Evolutionary conservation across 2,797 vertebrate genomes (phyloP).

Genomic region (Cossypha dichroa): DNA sequence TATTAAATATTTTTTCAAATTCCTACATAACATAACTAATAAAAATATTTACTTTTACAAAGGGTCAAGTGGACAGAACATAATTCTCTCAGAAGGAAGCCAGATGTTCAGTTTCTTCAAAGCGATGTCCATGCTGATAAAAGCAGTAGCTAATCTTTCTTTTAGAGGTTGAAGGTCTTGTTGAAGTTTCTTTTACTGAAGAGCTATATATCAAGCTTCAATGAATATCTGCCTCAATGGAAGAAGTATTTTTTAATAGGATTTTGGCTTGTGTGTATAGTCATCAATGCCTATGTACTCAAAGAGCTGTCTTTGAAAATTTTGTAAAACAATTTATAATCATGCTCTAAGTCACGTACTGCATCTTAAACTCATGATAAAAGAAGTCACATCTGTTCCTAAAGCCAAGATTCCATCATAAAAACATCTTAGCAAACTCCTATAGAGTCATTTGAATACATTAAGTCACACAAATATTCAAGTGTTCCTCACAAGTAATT

Average conservation of each 20-base stretch:
- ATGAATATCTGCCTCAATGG: background rate
- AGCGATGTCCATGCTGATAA: constrained; percentile 10
- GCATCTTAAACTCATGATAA: background rate
- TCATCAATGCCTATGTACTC: background rate
- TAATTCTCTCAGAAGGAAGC: constrained; percentile 65
- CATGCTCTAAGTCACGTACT: rapidly evolving
- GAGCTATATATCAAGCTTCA: background rate
- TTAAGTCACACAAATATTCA: background rate
- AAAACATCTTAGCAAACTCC: background rate
- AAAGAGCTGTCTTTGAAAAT: background rate
- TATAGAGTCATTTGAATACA: background rate
- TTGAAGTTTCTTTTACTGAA: constrained; percentile 15
- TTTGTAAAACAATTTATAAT: background rate
- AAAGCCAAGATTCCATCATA: background rate
- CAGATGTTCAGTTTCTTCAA: constrained; percentile 70
- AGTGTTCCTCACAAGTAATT: background rate
- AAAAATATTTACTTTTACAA: constrained; percentile 52
- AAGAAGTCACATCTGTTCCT: background rate
- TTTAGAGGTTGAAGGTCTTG: constrained; percentile 27
- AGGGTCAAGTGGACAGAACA: constrained; percentile 34
- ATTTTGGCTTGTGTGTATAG: background rate
- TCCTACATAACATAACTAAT: constrained; percentile 25
- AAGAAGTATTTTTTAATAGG: background rate
- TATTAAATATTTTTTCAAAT: constrained; percentile 13
- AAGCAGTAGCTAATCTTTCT: constrained; percentile 22